These are phyloP conservation scores for Daubentonia madagascariensis DNA, from an alignment of 2,113 vertebrate species.

Conservation along the genomic window DNA sequence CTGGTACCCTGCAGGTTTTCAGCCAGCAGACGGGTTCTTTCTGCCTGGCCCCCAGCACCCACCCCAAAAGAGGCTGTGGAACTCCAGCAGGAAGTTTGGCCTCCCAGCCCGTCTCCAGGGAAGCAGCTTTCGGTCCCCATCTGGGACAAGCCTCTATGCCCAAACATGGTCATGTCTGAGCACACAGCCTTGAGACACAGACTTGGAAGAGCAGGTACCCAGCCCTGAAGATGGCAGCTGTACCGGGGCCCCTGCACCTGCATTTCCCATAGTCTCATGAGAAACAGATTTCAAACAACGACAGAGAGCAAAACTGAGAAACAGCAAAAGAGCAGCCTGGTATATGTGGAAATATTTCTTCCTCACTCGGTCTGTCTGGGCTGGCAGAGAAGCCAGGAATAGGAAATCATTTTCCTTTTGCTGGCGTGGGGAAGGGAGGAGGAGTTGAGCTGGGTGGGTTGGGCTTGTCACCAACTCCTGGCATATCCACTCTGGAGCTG, in stretches of 20 bases:
- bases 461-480: background rate
- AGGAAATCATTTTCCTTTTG: slow-evolving; percentile 23
- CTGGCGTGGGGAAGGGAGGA: background rate
- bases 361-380: background rate
- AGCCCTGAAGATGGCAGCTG: background rate
- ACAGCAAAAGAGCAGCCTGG: background rate
- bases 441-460: background rate
- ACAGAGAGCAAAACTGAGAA: background rate
- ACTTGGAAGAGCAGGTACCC: slow-evolving; percentile 70
- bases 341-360: background rate
- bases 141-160: slow-evolving; percentile 74
- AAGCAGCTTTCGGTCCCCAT: slow-evolving; percentile 42
- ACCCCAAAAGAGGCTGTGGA: background rate
- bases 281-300: background rate
- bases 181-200: slow-evolving; percentile 65
- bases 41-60: slow-evolving; percentile 36
- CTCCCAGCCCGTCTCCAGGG: slow-evolving; percentile 48
- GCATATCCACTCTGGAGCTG: background rate
- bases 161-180: slow-evolving; percentile 88
- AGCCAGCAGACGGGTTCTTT: background rate
- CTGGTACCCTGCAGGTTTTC: background rate
- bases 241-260: background rate
- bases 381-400: background rate
- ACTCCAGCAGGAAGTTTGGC: slow-evolving; percentile 45
- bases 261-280: background rate